Evolutionary conservation across 1,140 invertebrate genomes (phyloP).

Genomic region (Ostrea edulis): DNA sequence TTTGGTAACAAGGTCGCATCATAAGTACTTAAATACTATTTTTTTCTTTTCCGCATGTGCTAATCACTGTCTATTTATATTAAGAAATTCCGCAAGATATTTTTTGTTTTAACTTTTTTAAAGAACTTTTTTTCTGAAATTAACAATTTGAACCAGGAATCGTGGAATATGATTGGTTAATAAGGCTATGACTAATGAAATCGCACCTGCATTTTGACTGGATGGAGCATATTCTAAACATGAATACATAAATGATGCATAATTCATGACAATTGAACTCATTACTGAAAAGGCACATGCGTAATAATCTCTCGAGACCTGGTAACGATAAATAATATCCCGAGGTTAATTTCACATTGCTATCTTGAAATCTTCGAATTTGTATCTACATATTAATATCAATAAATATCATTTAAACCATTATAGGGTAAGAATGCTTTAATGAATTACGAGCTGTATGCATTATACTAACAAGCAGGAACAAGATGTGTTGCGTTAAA

Average conservation of each 20-base stretch:
- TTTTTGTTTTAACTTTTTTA: not conserved
- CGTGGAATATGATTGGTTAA: constrained; percentile 1
- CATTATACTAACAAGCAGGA: not conserved
- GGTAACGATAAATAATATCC: not conserved
- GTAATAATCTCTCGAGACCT: not conserved
- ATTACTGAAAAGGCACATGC: not conserved
- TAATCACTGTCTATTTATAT: not conserved
- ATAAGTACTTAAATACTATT: not conserved
- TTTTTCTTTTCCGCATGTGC: not conserved
- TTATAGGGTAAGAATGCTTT: not conserved
- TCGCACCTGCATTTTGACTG: constrained; percentile 17
- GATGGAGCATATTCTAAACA: not conserved
- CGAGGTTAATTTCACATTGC: not conserved
- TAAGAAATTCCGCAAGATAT: not conserved
- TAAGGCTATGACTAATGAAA: constrained; percentile 13
- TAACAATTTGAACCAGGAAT: constrained; percentile 1
- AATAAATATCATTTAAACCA: not conserved
- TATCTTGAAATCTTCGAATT: not conserved
- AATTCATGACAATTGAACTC: constrained; percentile 19
- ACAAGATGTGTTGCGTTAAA: not conserved
- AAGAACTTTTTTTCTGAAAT: not conserved
- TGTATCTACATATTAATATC: not conserved
- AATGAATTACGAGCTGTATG: not conserved
- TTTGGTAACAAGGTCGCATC: not conserved
- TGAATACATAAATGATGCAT: constrained; percentile 6